A percentile compares a stretch with the other conserved stretches of the same genome.
phyloP scores from a whole-genome alignment of 1,140 invertebrate species.

The Atopsyche davidsoni region DNA sequence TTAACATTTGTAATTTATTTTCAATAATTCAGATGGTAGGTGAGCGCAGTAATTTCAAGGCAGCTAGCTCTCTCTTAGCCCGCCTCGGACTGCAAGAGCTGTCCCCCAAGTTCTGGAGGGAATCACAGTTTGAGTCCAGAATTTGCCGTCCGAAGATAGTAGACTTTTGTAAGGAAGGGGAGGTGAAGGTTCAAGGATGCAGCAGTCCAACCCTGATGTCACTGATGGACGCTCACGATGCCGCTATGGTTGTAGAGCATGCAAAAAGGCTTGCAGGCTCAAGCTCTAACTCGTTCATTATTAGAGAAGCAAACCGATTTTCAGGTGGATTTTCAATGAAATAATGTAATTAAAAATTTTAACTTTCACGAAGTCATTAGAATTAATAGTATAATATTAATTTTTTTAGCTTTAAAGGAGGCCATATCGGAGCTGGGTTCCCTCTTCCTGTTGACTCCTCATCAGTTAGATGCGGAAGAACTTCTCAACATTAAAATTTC shows the following conservation, averaged over 20 bases:
- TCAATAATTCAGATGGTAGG: slow-evolving; percentile 50
- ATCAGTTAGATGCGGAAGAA: slow-evolving; percentile 38
- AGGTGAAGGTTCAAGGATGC: slow-evolving; percentile 49
- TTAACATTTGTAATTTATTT: slow-evolving; percentile 27
- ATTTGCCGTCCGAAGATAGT: slow-evolving; percentile 47
- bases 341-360: slow-evolving; percentile 30
- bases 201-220: slow-evolving; percentile 49
- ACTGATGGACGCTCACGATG: slow-evolving; percentile 53
- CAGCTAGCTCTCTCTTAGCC: slow-evolving; percentile 45
- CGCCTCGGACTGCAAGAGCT: slow-evolving; percentile 44
- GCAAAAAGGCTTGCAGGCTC: slow-evolving; percentile 45
- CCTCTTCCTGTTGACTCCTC: slow-evolving; percentile 43
- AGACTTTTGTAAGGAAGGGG: slow-evolving; percentile 48
- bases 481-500: slow-evolving; percentile 38
- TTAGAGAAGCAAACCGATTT: slow-evolving; percentile 48
- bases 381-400: slow-evolving; percentile 19
- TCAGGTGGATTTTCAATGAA: slow-evolving; percentile 38
- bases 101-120: slow-evolving; percentile 46
- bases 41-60: slow-evolving; percentile 45
- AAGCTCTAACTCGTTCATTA: slow-evolving; percentile 49
- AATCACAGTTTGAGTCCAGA: slow-evolving; percentile 48
- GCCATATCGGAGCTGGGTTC: slow-evolving; percentile 45
- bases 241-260: slow-evolving; percentile 47
- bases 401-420: slow-evolving; percentile 44
- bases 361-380: slow-evolving; percentile 14